These are phyloP conservation scores for Caracal caracal DNA, from an alignment of 2,113 vertebrate genomes.

Conservation along the genomic window DNA sequence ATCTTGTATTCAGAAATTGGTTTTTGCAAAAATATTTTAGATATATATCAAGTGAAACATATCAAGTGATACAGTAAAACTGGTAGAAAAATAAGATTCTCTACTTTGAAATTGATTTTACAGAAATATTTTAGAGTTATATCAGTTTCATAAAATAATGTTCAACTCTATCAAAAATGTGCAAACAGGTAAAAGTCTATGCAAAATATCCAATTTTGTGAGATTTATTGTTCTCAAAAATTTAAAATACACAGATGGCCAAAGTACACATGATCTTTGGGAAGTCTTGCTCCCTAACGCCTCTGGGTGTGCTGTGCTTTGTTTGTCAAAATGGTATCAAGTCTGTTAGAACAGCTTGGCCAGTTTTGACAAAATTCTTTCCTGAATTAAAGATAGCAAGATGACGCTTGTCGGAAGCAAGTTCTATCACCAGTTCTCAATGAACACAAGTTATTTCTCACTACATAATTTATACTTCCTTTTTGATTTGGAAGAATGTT, in stretches of 20 bases:
- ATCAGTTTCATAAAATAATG: conserved; percentile 22
- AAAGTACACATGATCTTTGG: conserved; percentile 74
- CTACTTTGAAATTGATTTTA: conserved; percentile 45
- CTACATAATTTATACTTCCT: background rate
- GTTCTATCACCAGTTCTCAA: background rate
- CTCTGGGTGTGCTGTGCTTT: conserved; percentile 45
- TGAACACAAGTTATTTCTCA: background rate
- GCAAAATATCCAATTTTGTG: conserved; percentile 49
- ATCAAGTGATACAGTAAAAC: background rate
- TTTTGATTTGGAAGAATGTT: background rate
- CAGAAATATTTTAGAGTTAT: background rate
- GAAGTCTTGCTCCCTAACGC: conserved; percentile 68
- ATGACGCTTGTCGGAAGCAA: background rate
- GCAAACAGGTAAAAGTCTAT: background rate
- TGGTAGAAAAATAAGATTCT: background rate
- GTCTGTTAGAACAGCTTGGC: conserved; percentile 76
- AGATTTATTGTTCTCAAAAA: conserved; percentile 54
- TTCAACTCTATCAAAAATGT: conserved; percentile 2
- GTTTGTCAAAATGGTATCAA: conserved; percentile 72
- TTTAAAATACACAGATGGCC: conserved; percentile 73
- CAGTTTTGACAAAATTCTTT: conserved; percentile 59
- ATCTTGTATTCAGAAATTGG: background rate
- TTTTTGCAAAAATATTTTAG: conserved; percentile 35
- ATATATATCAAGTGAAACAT: background rate
- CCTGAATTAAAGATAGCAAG: conserved; percentile 51